Evolutionary conservation across 2,113 vertebrate genomes (phyloP), one percentile per base, ranked within the genome.

Genomic region (Rissa tridactyla): DNA sequence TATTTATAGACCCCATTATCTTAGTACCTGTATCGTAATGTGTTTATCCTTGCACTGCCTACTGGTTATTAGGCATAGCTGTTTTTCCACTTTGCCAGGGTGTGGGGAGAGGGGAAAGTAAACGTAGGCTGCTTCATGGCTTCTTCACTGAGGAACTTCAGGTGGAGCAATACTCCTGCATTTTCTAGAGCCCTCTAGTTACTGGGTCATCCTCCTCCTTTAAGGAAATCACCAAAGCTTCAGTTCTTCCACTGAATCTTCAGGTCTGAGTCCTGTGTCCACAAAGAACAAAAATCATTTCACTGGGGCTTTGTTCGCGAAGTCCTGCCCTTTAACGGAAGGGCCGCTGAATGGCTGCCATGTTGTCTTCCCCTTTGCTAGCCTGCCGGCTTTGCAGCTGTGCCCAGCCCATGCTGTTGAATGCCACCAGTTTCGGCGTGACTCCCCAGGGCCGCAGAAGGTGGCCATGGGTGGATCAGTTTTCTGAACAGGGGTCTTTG

Each of bases 401-500:
- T 1, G 13, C 12, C 55, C 62, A 17, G 44, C 70, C 70, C 3
- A 0, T 7, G 52, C 61, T 46, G 54, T 7, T 16, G 51, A 19
- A 38, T 7, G 52, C 34, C 22, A 2, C 18, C 23, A 3, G 0
- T 7, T 18, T 6, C 66, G 30, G 22, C 0, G 5, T 11, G 47
- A n/a, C 38, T 49, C 27, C 22, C 26, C 11, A 1, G 21, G 10
- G 17, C 3, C 0, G 0, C 20, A 22, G 51, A 6, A 25, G 71
- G 38, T 47, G 55, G 36, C n/a, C 0, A 0, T 1, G 38, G 36
- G 12, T n/a, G 47, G 62, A 8, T 66, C 27, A 7, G 49, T 13
- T 42, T 44, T 46, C 42, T 62, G 65, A 7, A 11, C 17, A 29
- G 26, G 54, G 40, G 15, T 27, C 36, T 46, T 29, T 13, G 8